A percentile compares a stretch with the other conserved stretches of the same genome.
phyloP scores from a whole-genome alignment of 2,113 vertebrate species.

The Danionella cerebrum region DNA sequence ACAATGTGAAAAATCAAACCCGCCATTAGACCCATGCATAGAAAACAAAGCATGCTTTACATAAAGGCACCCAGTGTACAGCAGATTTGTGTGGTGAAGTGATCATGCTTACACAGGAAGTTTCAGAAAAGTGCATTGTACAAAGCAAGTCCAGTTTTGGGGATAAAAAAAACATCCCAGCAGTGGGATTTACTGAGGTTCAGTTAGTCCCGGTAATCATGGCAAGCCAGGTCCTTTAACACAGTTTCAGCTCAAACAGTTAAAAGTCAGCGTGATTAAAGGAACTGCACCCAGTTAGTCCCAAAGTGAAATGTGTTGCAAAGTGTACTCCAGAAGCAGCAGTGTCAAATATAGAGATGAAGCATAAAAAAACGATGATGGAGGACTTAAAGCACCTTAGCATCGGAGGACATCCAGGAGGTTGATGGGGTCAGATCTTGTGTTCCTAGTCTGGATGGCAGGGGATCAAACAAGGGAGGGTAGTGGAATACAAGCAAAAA shows the following conservation, averaged over 20 bases:
- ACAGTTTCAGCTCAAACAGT: not conserved
- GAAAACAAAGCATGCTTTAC: slow-evolving; percentile 29
- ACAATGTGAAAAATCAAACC: not conserved
- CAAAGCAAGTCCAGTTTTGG: slow-evolving; percentile 8
- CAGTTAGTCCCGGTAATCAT: not conserved
- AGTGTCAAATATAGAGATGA: not conserved
- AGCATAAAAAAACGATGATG: not conserved
- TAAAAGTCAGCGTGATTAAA: slow-evolving; percentile 1
- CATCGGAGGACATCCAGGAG: slow-evolving; percentile 32
- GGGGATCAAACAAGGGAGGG: not conserved
- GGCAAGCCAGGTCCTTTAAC: not conserved
- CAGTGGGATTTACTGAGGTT: not conserved
- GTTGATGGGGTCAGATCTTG: slow-evolving; percentile 23
- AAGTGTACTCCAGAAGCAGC: slow-evolving; percentile 10
- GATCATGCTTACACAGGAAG: not conserved
- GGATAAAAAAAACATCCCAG: not conserved
- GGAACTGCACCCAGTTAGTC: slow-evolving; percentile 22
- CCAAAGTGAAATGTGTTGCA: slow-evolving; percentile 11
- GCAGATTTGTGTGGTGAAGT: not conserved
- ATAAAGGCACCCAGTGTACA: slow-evolving; percentile 20
- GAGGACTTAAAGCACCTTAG: slow-evolving; percentile 33
- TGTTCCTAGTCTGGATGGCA: slow-evolving; percentile 25
- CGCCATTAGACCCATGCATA: not conserved
- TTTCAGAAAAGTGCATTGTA: slow-evolving; percentile 10
- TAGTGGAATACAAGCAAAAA: slow-evolving; percentile 18